A percentile compares a stretch with the other conserved stretches of the same genome.
Evolutionary conservation across 2,888 invertebrate species (phyloP).

Genomic region (Callimorpha dominula): DNA sequence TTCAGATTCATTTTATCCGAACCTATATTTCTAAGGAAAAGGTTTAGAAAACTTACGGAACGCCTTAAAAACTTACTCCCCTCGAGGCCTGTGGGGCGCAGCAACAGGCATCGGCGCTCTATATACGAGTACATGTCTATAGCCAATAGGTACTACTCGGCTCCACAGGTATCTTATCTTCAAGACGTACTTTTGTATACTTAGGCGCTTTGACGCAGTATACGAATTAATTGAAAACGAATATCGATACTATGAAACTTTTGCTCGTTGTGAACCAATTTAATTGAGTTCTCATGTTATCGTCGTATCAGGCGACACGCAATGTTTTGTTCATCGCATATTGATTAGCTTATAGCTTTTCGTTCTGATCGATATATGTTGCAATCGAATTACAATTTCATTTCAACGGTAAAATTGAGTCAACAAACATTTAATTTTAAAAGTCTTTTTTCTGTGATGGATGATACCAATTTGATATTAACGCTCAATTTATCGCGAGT

Average conservation of each 20-base stretch:
- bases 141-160: constrained; percentile 12
- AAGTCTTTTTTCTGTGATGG: not conserved
- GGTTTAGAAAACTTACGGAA: constrained; percentile 45
- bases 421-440: constrained; percentile 11
- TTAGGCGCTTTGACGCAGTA: not conserved
- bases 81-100: constrained; percentile 38
- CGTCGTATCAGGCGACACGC: constrained; percentile 25
- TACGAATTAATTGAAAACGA: constrained; percentile 5
- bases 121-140: constrained; percentile 34
- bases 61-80: constrained; percentile 50
- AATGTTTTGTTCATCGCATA: constrained; percentile 38
- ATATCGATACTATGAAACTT: constrained; percentile 7
- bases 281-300: constrained; percentile 31
- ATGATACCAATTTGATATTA: constrained; percentile 7
- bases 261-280: constrained; percentile 21
- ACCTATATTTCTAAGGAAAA: constrained; percentile 19
- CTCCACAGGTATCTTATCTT: constrained; percentile 36
- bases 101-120: constrained; percentile 56
- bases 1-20: not conserved
- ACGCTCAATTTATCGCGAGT: constrained; percentile 5
- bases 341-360: constrained; percentile 35
- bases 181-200: constrained; percentile 18
- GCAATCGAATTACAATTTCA: constrained; percentile 26
- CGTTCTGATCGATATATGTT: constrained; percentile 35
- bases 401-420: constrained; percentile 10